Evolutionary conservation across 2,113 vertebrate species (phyloP), one percentile per base, ranked within the genome.

Genomic region (Passerina amoena): DNA sequence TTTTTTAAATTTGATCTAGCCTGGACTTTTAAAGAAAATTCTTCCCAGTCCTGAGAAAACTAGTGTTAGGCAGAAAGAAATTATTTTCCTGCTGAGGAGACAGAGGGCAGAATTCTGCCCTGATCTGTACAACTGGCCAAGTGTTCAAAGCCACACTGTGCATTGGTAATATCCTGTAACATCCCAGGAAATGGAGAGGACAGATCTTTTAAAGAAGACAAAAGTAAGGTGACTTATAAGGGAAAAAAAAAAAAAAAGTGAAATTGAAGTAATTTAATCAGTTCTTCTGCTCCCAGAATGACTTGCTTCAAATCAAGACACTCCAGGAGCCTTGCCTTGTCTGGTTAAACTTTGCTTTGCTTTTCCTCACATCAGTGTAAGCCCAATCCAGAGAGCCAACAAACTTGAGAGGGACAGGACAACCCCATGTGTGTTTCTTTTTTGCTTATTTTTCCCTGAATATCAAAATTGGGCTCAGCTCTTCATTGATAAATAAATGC

Each of bases 341-440:
- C 22, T 63, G 45, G 8, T 7, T 60, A 33, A 59, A n/a, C 18
- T 71, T 63, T 64, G 14, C 38, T 83, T 80, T 48, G 12, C 14
- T 65, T 57, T 48, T 60, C 10, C 20, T 79, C 38, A 50, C 8
- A 10, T 15, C 47, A 28, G 19, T 20, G 14, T 50, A 45, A 59
- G 4, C 27, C 7, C 27, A 48, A 47, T 27, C 4, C 50, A 65
- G 12, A 37, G 11, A 70, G 24, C 10, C 22, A 35, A 20, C 21
- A 57, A 56, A 51, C n/a, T 2, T 53, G 47, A 44, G 24, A 86
- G 37, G 9, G 33, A 24, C n/a, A 69, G n/a, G 13, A 40, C 14
- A 65, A 6, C 14, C 4, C 25, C 8, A 9, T 0, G 4, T 5
- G 6, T 25, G 25, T 20, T 11, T 33, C 30, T 47, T 11, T 84